These are phyloP conservation scores for Pheosia gnoma DNA, from an alignment of 2,888 invertebrate species.

Conservation along the genomic window DNA sequence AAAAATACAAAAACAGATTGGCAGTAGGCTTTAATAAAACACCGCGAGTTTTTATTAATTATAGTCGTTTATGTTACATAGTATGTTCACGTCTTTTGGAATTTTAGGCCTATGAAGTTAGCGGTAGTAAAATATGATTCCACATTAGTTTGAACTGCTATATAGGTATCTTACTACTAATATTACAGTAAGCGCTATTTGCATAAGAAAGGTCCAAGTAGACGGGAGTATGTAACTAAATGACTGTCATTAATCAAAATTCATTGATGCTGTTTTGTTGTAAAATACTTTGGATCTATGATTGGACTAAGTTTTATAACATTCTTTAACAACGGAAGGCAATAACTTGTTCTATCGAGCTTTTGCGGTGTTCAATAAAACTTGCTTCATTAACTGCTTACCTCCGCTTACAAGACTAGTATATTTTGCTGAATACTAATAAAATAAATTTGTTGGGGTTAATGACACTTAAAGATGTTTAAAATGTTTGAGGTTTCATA, in stretches of 20 bases:
- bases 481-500: no score
- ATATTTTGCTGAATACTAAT: background rate
- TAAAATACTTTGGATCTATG: background rate
- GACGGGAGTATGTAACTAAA: background rate
- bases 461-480: no score
- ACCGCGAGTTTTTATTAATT: background rate
- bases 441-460: no score
- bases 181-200: background rate
- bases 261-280: background rate
- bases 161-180: background rate
- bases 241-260: slow-evolving; percentile 6
- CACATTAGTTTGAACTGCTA: background rate
- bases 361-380: background rate
- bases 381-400: background rate
- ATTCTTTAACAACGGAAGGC: background rate
- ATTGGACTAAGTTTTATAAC: background rate
- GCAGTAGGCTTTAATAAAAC: background rate
- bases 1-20: background rate
- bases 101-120: background rate
- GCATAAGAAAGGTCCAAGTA: background rate
- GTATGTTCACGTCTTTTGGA: background rate
- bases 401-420: background rate
- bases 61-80: slow-evolving; percentile 1
- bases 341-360: background rate
- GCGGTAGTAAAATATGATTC: background rate